These are phyloP conservation scores for Stenotaenia linearis DNA, from an alignment of 2,888 invertebrate genomes.

Conservation along the genomic window DNA sequence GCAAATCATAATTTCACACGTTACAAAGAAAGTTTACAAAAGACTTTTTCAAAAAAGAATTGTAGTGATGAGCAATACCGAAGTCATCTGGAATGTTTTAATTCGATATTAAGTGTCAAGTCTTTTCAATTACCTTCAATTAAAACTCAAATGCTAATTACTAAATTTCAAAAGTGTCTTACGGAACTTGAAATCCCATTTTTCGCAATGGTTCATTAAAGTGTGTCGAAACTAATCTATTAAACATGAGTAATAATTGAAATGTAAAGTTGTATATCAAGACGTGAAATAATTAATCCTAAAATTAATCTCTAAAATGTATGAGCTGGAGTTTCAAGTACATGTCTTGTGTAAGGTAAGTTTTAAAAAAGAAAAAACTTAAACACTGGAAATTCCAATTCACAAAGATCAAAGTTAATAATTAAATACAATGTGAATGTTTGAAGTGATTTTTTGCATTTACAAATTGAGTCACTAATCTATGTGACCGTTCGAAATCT, in stretches of 20 bases:
- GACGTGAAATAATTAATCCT: background rate
- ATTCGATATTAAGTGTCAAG: background rate
- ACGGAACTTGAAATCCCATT: background rate
- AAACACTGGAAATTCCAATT: background rate
- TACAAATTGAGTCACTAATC: background rate
- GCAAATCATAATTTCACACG: too few species aligned
- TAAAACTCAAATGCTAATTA: background rate
- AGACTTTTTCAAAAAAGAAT: too few species aligned
- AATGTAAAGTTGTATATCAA: background rate
- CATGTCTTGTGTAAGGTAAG: background rate
- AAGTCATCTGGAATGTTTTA: too few species aligned
- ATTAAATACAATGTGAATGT: background rate
- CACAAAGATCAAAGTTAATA: background rate
- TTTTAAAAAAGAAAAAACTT: background rate
- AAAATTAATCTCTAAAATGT: background rate
- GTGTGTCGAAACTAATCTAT: too few species aligned
- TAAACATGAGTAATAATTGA: background rate
- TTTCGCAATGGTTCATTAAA: background rate
- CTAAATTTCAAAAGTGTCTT: background rate
- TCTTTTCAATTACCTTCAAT: background rate
- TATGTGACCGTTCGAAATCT: background rate
- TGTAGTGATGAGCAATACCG: too few species aligned
- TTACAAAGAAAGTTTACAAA: too few species aligned
- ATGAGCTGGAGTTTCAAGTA: background rate
- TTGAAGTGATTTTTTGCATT: too few species aligned